These are phyloP conservation scores for Myioborus melanocephalus DNA, from an alignment of 2,797 vertebrate species.

Conservation along the genomic window DNA sequence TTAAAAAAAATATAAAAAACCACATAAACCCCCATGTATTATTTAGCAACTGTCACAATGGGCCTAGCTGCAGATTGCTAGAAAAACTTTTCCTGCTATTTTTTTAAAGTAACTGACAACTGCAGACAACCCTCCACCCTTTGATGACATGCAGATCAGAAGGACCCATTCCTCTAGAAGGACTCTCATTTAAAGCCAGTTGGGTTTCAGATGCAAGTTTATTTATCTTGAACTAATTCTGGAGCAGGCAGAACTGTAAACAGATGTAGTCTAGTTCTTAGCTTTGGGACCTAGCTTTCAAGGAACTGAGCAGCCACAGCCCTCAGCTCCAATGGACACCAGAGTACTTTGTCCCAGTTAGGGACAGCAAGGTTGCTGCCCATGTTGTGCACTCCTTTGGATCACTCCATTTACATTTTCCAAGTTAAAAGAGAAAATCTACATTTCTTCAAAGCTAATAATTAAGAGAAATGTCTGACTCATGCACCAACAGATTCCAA, in stretches of 20 bases:
- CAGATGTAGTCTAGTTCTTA: background rate
- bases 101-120: background rate
- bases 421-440: background rate
- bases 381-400: background rate
- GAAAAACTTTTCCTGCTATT: background rate
- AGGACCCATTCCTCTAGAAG: background rate
- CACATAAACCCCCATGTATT: background rate
- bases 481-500: background rate
- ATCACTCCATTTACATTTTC: background rate
- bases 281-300: background rate
- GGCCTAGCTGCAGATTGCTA: background rate
- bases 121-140: background rate
- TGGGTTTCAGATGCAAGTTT: background rate
- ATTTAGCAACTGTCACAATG: conserved; percentile 2
- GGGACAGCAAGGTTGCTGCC: background rate
- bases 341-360: background rate
- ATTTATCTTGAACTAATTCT: background rate
- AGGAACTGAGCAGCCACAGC: background rate
- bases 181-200: background rate
- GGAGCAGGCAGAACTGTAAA: background rate
- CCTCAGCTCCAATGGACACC: background rate
- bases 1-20: background rate
- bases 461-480: conserved; percentile 2
- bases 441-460: background rate
- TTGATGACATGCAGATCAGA: background rate